Evolutionary conservation across 2,113 vertebrate species (phyloP), one percentile per base, ranked within the genome.

Genomic region (Nesogale talazaci): DNA sequence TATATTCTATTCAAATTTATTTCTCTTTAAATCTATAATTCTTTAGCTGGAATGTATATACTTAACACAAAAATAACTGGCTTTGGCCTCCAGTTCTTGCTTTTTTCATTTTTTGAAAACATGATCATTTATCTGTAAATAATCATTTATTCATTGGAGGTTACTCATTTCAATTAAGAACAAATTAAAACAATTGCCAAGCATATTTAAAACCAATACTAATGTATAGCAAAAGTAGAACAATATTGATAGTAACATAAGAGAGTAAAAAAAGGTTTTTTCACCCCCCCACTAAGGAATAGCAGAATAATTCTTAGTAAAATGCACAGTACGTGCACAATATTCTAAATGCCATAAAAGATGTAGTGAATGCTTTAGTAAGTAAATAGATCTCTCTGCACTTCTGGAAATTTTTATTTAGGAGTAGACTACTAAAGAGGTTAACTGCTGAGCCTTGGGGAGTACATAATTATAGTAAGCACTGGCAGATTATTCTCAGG

Each of bases 151-250:
- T 83, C 74, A 2, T 25, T 93, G 20, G 1, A 72, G 83, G 67
- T 20, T 12, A 52, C 22, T 61, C 59, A 61, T 61, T 65, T 10
- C 22, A 65, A 65, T 25, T 25, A 27, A 65, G 23, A 38, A 38
- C 42, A 25, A 36, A 59, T 10, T 14, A 88, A 86, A 19, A 69
- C 3, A 75, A 86, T 38, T 78, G 16, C 77, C 2, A 69, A 89
- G 42, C 75, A 34, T 77, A 63, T 74, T 92, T 94, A 84, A 81
- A 92, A 81, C 86, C 88, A 22, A 83, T 69, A 36, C 19, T 2
- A 83, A 88, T 42, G 82, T 82, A 77, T 57, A 75, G 8, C 42
- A 14, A 75, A 83, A 88, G 8, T 15, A 46, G 65, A 23, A 29
- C 2, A 7, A 67, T 2, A 76, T 27, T 84, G 38, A 88, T 19